A percentile compares a stretch with the other conserved stretches of the same genome.
phyloP scores from a whole-genome alignment of 2,888 invertebrate genomes.

The Hirtodrosophila cameraria region DNA sequence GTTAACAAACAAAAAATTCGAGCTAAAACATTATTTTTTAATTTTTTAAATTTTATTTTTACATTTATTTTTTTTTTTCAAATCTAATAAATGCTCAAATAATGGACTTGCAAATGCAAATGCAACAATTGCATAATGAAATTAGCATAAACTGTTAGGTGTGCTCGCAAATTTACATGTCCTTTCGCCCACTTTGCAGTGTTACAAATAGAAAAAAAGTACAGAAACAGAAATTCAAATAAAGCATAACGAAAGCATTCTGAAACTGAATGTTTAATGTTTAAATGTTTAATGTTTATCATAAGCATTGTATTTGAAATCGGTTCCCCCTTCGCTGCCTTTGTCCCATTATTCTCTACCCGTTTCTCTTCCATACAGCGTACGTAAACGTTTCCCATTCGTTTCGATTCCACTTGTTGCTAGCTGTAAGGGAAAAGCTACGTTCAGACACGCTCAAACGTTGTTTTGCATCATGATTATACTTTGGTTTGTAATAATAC shows the following conservation, averaged over 20 bases:
- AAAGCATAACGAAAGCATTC: slow-evolving; percentile 1
- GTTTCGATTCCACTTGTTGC: slow-evolving; percentile 44
- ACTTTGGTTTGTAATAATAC: too few relatives aligned
- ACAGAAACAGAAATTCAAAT: too few relatives aligned
- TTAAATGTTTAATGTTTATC: slow-evolving; percentile 44
- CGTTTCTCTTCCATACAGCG: not conserved
- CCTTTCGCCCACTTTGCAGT: slow-evolving; percentile 38
- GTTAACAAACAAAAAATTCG: too few relatives aligned
- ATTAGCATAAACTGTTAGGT: slow-evolving; percentile 40
- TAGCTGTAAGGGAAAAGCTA: slow-evolving; percentile 3
- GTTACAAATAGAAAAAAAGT: too few relatives aligned
- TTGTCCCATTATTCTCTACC: not conserved
- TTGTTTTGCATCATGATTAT: too few relatives aligned
- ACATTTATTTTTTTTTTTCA: slow-evolving; percentile 1
- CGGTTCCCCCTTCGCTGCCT: not conserved
- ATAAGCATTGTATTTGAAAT: slow-evolving; percentile 61
- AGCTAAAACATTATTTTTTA: too few relatives aligned
- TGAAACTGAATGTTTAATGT: slow-evolving; percentile 21
- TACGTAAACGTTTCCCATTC: slow-evolving; percentile 10
- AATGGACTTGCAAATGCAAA: not conserved
- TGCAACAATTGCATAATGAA: slow-evolving; percentile 4
- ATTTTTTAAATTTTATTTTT: too few relatives aligned
- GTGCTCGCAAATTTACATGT: slow-evolving; percentile 30
- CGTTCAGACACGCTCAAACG: slow-evolving; percentile 3
- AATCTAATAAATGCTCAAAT: slow-evolving; percentile 3